Evolutionary conservation across 2,888 invertebrate species (phyloP), one percentile per base, ranked within the genome.

Genomic region (Patella caerulea): DNA sequence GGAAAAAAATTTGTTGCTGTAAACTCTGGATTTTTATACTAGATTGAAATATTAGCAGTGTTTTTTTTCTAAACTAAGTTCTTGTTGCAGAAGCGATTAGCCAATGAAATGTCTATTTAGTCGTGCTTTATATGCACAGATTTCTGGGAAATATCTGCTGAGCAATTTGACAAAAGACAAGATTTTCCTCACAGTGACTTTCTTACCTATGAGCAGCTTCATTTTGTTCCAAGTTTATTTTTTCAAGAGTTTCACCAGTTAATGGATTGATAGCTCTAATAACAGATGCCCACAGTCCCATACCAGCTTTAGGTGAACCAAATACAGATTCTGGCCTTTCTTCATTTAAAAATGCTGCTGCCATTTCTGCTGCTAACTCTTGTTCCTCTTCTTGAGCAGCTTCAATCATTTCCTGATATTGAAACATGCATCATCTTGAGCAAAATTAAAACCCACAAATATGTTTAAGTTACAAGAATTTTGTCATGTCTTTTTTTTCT

Each of bases 331-430:
- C 99, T 2, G 98, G 97, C 3, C 98, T 93, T 82, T 98, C 95
- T 91, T 99, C 98, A 77, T 96, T 96, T 2, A 99, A 93, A 88
- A 99, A 98, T 11, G 98, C 97, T 87, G 98, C 97, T 0, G 99
- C 99, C 95, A 99, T 97, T 93, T 99, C 98, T 85, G 96, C 95
- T 0, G 99, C 99, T 75, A 99, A 93, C 86, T 98, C 97, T 83
- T 96, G 96, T 90, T 99, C 99, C 84, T 98, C 98, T 71, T 97
- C 96, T 0, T 96, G 98, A 2, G 98, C 98, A 0, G 98, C 97
- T 92, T 98, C 98, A 80, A 97, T 95, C 97, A 99, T 98, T 93
- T 99, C 91, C 91, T 91, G 76, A 9, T 81, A 34, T 59, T 17
- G 12, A 15, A 29, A 70, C 14, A 70, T 55, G 19, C 54, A 71